These are phyloP conservation scores for Sesamia inferens DNA, from an alignment of 2,888 invertebrate species.

Conservation along the genomic window DNA sequence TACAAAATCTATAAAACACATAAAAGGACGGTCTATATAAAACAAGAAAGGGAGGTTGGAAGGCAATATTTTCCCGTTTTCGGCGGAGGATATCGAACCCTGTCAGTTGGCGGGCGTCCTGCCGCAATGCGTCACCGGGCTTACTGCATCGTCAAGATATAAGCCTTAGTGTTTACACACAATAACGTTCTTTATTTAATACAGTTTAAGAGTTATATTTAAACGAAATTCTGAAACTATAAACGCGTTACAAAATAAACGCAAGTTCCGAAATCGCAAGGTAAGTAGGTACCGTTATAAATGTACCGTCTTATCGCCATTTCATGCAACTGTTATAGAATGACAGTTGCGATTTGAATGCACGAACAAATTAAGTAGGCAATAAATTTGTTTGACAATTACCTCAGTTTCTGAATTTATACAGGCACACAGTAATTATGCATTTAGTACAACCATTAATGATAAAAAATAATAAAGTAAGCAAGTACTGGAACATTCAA, in stretches of 20 bases:
- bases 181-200: background rate
- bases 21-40: constrained; percentile 35
- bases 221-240: background rate
- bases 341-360: background rate
- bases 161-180: constrained; percentile 17
- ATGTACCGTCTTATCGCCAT: background rate
- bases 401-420: background rate
- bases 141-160: constrained; percentile 50
- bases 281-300: background rate
- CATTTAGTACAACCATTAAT: no score
- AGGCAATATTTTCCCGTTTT: constrained; percentile 43
- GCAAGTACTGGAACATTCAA: background rate
- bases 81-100: constrained; percentile 48
- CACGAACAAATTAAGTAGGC: background rate
- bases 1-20: constrained; percentile 37
- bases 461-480: background rate
- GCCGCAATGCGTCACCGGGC: constrained; percentile 59
- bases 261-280: background rate
- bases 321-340: background rate
- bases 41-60: constrained; percentile 30
- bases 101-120: constrained; percentile 46
- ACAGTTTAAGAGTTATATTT: background rate
- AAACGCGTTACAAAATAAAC: background rate
- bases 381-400: background rate
- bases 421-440: background rate